phyloP scores from a whole-genome alignment of 1,140 invertebrate species.

The Lepidostoma basale region DNA sequence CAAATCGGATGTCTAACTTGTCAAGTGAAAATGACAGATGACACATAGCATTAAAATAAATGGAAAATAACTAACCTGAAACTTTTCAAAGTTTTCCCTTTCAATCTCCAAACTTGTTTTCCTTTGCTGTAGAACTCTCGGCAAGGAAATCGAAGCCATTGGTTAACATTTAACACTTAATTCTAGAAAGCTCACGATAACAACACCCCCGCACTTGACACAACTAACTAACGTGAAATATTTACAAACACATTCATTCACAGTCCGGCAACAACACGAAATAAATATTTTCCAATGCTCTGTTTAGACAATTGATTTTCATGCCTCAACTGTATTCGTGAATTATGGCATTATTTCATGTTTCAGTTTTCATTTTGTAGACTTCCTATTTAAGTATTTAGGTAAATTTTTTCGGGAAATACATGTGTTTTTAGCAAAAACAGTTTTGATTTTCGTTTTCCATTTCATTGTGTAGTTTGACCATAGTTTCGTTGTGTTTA shows the following conservation, averaged over 20 bases:
- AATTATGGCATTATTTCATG: no score
- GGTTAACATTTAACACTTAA: constrained; percentile 32
- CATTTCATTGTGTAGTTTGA: no score
- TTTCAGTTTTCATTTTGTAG: no score
- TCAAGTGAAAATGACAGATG: constrained; percentile 27
- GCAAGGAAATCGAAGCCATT: constrained; percentile 76
- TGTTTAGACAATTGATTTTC: no score
- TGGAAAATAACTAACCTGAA: constrained; percentile 65
- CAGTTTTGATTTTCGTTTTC: no score
- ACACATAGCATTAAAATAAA: background rate
- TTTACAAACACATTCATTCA: constrained; percentile 21
- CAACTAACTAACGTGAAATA: constrained; percentile 31
- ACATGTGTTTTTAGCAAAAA: no score
- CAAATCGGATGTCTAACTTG: background rate
- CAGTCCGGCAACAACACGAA: constrained; percentile 5
- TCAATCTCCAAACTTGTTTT: constrained; percentile 77
- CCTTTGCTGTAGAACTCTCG: constrained; percentile 72
- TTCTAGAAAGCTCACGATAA: constrained; percentile 20
- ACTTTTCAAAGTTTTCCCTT: constrained; percentile 77
- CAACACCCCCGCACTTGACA: constrained; percentile 19
- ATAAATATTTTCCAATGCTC: no score
- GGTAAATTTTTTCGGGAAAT: no score
- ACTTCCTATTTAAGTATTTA: no score
- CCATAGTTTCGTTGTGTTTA: no score
- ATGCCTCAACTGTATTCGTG: no score